phyloP scores from a whole-genome alignment of 2,113 vertebrate species.

The Henicopernis longicauda region DNA sequence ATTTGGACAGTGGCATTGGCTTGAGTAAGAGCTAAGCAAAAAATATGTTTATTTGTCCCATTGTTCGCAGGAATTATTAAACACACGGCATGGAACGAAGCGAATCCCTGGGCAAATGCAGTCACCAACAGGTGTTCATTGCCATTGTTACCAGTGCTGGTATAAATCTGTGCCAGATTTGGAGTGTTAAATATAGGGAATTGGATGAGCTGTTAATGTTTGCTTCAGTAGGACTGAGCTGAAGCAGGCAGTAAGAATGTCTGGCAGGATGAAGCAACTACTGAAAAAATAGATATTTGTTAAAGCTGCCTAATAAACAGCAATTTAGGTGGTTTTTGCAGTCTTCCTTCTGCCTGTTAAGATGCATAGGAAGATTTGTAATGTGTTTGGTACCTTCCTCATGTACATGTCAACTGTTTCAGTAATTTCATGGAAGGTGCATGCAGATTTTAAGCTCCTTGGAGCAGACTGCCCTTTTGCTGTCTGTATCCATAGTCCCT shows the following conservation, averaged over 20 bases:
- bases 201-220: neutral
- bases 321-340: neutral
- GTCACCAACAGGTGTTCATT: constrained; percentile 25
- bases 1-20: constrained; percentile 22
- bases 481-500: neutral
- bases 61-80: constrained; percentile 1
- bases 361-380: neutral
- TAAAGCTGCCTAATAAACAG: neutral
- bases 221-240: neutral
- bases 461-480: neutral
- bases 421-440: neutral
- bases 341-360: neutral
- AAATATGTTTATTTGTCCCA: constrained; percentile 12
- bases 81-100: neutral
- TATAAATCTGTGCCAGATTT: constrained; percentile 5
- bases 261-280: neutral
- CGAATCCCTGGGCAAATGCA: constrained; percentile 40
- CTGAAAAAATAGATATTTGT: neutral
- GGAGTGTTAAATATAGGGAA: constrained; percentile 9
- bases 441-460: neutral
- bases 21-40: neutral
- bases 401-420: neutral
- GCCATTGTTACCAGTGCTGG: constrained; percentile 41
- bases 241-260: neutral
- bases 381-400: neutral